Conservation (phyloP, 2,888 invertebrate species). For the Orthonevra nobilis region DNA sequence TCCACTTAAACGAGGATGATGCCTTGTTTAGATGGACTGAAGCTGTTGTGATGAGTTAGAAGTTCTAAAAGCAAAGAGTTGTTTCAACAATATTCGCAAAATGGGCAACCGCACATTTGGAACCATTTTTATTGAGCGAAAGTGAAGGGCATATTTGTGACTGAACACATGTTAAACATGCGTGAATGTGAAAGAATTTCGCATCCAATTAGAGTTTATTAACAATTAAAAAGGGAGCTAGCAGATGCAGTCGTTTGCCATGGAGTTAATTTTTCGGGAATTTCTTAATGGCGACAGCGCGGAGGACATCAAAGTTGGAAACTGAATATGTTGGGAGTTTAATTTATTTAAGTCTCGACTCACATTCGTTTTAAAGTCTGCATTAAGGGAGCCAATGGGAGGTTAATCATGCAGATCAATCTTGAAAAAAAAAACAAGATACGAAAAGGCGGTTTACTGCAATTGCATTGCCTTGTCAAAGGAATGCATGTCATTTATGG, state of each 20-base stretch:
- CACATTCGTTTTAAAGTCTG: too few species aligned
- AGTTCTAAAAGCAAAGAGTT: too few species aligned
- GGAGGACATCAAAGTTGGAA: conserved; percentile 3
- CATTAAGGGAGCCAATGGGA: too few species aligned
- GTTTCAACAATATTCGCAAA: too few species aligned
- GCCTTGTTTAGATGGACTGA: neutral
- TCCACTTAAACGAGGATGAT: conserved; percentile 24
- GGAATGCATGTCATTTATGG: too few species aligned
- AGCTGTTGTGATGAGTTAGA: conserved; percentile 5
- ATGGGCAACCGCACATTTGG: too few species aligned
- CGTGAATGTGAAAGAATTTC: conserved; percentile 10
- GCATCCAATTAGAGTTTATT: conserved; percentile 44
- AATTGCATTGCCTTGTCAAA: too few species aligned
- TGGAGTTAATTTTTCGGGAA: neutral
- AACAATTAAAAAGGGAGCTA: conserved; percentile 18
- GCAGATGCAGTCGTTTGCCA: neutral
- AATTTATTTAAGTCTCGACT: too few species aligned
- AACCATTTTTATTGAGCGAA: neutral
- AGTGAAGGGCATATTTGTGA: neutral
- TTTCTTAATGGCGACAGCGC: neutral
- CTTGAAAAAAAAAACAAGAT: too few species aligned
- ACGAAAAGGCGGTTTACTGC: too few species aligned
- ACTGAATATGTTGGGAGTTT: too few species aligned
- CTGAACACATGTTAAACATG: conserved; percentile 43
- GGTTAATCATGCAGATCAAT: too few species aligned